Evolutionary conservation across 2,113 vertebrate genomes (phyloP).

Genomic region (Chinchilla lanigera): DNA sequence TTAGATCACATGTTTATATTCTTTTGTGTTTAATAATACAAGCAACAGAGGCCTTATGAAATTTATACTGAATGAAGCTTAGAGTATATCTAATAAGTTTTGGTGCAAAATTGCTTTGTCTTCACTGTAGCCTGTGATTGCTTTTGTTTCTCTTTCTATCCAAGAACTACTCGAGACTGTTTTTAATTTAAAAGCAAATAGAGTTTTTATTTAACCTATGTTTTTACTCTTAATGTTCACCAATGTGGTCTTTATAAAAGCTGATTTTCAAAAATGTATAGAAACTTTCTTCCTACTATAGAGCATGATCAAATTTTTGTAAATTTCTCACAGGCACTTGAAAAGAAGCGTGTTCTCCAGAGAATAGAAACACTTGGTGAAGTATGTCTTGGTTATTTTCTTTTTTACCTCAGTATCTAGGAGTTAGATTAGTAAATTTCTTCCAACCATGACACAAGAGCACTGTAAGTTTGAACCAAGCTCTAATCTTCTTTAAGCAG

Average conservation of each 20-base stretch:
- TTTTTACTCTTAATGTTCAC: neutral
- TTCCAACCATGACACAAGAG: neutral
- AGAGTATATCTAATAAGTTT: neutral
- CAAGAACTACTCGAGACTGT: neutral
- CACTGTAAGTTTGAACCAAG: neutral
- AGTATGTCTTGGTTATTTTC: neutral
- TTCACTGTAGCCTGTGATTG: neutral
- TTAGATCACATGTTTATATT: conserved; percentile 18
- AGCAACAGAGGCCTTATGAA: neutral
- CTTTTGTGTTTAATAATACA: conserved; percentile 38
- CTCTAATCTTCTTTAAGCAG: neutral
- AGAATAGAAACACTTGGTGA: neutral
- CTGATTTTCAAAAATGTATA: neutral
- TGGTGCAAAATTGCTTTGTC: neutral
- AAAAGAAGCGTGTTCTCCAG: neutral
- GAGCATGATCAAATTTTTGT: neutral
- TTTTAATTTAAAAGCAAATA: conserved; percentile 38
- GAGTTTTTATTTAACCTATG: neutral
- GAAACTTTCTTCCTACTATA: neutral
- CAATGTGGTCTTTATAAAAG: neutral
- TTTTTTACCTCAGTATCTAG: neutral
- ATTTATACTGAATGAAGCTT: neutral
- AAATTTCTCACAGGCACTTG: neutral
- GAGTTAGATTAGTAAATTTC: neutral
- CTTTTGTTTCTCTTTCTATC: conserved; percentile 12